Evolutionary conservation across 2,113 vertebrate genomes (phyloP).

Genomic region (Steatornis caripensis): DNA sequence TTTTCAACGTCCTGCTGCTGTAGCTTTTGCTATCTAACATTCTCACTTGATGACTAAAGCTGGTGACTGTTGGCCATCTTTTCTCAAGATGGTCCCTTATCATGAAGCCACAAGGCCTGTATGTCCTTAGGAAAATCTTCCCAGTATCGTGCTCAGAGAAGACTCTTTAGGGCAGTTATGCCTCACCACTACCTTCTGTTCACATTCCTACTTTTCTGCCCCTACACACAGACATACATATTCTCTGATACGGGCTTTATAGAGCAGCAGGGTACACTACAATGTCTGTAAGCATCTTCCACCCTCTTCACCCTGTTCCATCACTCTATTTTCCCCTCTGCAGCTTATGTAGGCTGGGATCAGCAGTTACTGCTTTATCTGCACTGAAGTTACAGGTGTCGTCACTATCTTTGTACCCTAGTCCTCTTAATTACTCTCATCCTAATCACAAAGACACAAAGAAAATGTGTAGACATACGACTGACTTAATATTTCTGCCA

Average conservation of each 20-base stretch:
- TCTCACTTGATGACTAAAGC: background rate
- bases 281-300: background rate
- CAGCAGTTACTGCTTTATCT: background rate
- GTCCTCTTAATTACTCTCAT: background rate
- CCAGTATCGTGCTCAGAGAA: background rate
- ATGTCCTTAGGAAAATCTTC: background rate
- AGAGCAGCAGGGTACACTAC: background rate
- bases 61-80: background rate
- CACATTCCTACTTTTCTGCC: background rate
- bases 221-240: no score
- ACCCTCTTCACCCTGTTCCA: background rate
- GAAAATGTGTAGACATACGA: background rate
- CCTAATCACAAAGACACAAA: background rate
- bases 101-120: background rate
- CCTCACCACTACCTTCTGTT: background rate
- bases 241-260: background rate
- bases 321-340: background rate
- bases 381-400: background rate
- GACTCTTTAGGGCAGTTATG: no score
- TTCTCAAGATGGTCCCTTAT: background rate
- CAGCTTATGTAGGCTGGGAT: background rate
- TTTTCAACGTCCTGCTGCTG: background rate
- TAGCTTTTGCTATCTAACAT: background rate
- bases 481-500: background rate
- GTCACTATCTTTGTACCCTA: background rate